phyloP scores from a whole-genome alignment of 2,888 invertebrate genomes.

The Rhimphoctona megacephalus region DNA sequence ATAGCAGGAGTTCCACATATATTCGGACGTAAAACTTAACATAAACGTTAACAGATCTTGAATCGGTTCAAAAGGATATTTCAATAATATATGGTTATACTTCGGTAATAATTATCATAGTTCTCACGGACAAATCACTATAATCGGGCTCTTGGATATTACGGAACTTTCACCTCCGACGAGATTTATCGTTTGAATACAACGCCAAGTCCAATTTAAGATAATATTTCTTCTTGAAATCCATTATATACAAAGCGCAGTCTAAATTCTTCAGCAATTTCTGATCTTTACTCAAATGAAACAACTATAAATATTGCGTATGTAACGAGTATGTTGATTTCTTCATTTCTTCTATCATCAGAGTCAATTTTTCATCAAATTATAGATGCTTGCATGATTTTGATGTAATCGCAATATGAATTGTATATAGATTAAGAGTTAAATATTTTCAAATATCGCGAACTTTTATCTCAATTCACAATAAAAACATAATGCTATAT shows the following conservation, averaged over 20 bases:
- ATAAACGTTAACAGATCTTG: not conserved
- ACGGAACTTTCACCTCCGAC: not conserved
- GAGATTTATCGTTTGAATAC: not conserved
- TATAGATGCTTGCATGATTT: not conserved
- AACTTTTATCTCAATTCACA: not conserved
- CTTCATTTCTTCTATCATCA: not conserved
- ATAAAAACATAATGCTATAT: not conserved
- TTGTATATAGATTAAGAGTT: not conserved
- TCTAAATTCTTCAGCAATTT: not conserved
- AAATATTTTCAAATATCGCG: not conserved
- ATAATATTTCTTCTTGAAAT: not conserved
- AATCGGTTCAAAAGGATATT: not conserved
- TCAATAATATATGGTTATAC: not conserved
- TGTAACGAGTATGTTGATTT: not conserved
- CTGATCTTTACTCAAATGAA: not conserved
- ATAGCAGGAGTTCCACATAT: too few species aligned
- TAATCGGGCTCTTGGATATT: not conserved
- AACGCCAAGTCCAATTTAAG: not conserved
- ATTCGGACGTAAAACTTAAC: not conserved
- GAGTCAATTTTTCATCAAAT: not conserved
- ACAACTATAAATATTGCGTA: not conserved
- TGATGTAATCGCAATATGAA: not conserved
- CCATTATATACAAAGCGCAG: not conserved
- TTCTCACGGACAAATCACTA: not conserved
- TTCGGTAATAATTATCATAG: not conserved